Percentiles rank a stretch among this genome's conserved stretches.
phyloP scores from a whole-genome alignment of 2,888 invertebrate genomes.

The Polymixis lichenea region DNA sequence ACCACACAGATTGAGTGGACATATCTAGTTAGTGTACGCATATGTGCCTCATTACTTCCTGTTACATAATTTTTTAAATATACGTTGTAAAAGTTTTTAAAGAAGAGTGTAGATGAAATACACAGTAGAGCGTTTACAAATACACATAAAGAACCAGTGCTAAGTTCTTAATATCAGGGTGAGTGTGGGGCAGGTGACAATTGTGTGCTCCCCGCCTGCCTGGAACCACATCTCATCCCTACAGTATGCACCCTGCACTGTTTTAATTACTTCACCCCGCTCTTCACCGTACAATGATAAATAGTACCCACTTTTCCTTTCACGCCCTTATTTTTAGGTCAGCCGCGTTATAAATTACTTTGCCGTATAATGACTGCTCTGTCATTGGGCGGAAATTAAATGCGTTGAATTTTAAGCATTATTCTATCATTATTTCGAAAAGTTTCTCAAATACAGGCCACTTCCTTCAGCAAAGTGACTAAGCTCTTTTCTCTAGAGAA shows the following conservation, averaged over 20 bases:
- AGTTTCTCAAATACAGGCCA: background rate
- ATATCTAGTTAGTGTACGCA: no score
- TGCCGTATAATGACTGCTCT: slow-evolving; percentile 67
- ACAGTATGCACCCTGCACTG: slow-evolving; percentile 61
- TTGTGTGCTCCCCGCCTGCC: slow-evolving; percentile 14
- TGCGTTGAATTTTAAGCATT: slow-evolving; percentile 68
- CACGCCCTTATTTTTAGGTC: slow-evolving; percentile 67
- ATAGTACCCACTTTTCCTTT: slow-evolving; percentile 61
- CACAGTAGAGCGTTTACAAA: slow-evolving; percentile 42
- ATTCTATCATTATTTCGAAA: slow-evolving; percentile 57
- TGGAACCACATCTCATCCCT: slow-evolving; percentile 57
- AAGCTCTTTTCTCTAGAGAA: background rate
- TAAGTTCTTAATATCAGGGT: slow-evolving; percentile 65
- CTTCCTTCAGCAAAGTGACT: background rate
- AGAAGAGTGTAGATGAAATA: slow-evolving; percentile 37
- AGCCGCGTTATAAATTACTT: slow-evolving; percentile 71
- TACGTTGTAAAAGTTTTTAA: background rate
- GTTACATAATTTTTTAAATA: background rate
- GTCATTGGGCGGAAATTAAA: slow-evolving; percentile 75
- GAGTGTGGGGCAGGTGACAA: slow-evolving; percentile 66
- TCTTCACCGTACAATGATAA: slow-evolving; percentile 57
- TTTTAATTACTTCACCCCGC: slow-evolving; percentile 68
- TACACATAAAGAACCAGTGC: slow-evolving; percentile 61
- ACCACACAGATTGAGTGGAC: no score
- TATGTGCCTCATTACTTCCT: background rate